Evolutionary conservation across 2,888 invertebrate species (phyloP).

Genomic region (Cephus nigrinus): DNA sequence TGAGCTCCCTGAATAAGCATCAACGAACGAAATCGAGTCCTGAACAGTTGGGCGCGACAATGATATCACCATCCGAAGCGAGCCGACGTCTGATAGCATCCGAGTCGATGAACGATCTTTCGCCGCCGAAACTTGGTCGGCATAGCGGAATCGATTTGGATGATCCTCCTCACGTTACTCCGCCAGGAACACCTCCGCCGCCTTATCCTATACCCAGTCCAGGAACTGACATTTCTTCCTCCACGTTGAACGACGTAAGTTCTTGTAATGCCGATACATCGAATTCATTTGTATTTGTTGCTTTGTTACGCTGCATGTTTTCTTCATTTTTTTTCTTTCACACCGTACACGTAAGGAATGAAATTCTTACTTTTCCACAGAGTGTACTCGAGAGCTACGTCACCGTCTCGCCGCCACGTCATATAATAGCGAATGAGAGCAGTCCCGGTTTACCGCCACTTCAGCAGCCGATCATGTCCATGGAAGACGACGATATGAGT

Average conservation of each 20-base stretch:
- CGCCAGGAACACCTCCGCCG: conserved; percentile 90
- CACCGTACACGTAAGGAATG: neutral
- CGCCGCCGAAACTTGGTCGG: conserved; percentile 51
- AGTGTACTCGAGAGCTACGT: conserved; percentile 60
- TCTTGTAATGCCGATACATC: neutral
- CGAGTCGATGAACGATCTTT: conserved; percentile 73
- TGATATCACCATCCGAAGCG: conserved; percentile 64
- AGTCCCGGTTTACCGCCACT: conserved; percentile 58
- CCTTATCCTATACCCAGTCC: conserved; percentile 74
- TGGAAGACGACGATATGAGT: conserved; percentile 95
- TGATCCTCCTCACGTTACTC: conserved; percentile 69
- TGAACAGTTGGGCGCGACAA: conserved; percentile 68
- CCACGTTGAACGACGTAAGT: conserved; percentile 54
- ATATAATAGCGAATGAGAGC: conserved; percentile 45
- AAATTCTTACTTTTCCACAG: conserved; percentile 31
- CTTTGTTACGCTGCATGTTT: neutral
- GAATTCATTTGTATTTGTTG: neutral
- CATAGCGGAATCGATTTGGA: conserved; percentile 63
- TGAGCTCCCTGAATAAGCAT: conserved; percentile 67
- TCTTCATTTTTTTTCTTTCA: neutral
- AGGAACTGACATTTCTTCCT: conserved; percentile 48
- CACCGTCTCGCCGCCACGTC: conserved; percentile 55
- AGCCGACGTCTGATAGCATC: conserved; percentile 69
- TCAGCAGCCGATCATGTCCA: conserved; percentile 89
- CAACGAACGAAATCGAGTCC: conserved; percentile 76